These are phyloP conservation scores for Catharus bicknelli DNA, from an alignment of 2,113 vertebrate genomes.

Conservation along the genomic window DNA sequence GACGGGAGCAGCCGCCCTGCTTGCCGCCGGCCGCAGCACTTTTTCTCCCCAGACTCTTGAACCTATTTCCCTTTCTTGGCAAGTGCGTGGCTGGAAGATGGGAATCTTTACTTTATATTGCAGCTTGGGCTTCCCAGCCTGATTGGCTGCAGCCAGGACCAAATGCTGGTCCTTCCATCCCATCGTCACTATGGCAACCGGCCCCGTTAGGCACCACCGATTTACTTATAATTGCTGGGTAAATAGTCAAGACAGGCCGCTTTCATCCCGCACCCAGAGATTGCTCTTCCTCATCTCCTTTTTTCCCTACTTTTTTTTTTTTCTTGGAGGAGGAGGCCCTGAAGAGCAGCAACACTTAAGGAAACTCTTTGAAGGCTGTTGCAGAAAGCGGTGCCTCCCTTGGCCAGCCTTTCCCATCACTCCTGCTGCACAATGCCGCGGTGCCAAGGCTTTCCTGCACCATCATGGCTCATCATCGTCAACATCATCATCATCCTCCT, in stretches of 20 bases:
- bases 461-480: accelerated
- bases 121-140: slow-evolving; percentile 87
- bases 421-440: background rate
- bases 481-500: background rate
- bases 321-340: background rate
- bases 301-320: background rate
- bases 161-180: slow-evolving; percentile 92
- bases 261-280: slow-evolving; percentile 49
- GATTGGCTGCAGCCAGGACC: slow-evolving; percentile 93
- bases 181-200: slow-evolving; percentile 96
- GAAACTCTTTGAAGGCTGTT: slow-evolving; percentile 45
- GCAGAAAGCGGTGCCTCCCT: background rate
- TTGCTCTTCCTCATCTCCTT: background rate
- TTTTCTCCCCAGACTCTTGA: slow-evolving; percentile 78
- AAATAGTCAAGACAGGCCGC: slow-evolving; percentile 72
- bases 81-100: slow-evolving; percentile 88
- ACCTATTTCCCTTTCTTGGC: slow-evolving; percentile 86
- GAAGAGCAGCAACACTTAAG: slow-evolving; percentile 21
- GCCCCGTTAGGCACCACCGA: slow-evolving; percentile 87
- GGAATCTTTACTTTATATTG: slow-evolving; percentile 93
- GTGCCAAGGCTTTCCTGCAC: background rate
- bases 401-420: background rate
- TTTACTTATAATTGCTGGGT: slow-evolving; percentile 84
- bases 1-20: slow-evolving; percentile 82
- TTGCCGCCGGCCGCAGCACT: slow-evolving; percentile 79